Base-by-base conservation (phyloP, 2,888 invertebrate species). In the Machimus atricapillus region DNA sequence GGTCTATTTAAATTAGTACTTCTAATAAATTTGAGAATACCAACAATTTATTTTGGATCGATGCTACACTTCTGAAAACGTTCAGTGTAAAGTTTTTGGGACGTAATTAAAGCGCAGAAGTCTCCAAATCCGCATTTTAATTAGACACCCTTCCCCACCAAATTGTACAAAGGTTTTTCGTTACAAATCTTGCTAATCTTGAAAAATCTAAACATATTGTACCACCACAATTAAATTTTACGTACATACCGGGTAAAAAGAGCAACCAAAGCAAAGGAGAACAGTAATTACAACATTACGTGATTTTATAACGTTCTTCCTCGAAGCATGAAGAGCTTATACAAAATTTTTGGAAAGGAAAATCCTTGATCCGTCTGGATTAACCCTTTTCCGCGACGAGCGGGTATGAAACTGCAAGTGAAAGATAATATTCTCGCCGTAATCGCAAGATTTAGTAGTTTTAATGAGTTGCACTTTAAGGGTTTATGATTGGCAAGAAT, bases 391-490 rank as follows among this genome's bases (percentile, higher is more conserved):
- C n/a, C 27, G n/a, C 37, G n/a, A n/a, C 16, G 31, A 31, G 14
- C 31, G 31, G 31, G n/a, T 74, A 34, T 31, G 74, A 74, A 74
- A 74, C 74, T 74, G 37, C 74, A 74, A 74, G 74, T 74, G 74
- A 74, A 74, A 74, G 74, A 74, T 74, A 74, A 74, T 74, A 74
- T 37, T 31, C 74, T 37, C 14, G 31, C n/a, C 31, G 74, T 74
- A 74, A 74, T 74, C 34, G n/a, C 37, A 74, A 74, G 74, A 34
- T 74, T 74, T 74, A 74, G 37, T 34, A 74, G 74, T 74, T 74
- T 74, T 74, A 74, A 74, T 74, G 74, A 74, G 74, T 74, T 74
- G 74, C 74, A 74, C 74, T 34, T 74, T 73, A 73, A 73, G 73
- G 23, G 73, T 73, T 31, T 74, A 74, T 74, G n/a, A 74, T 74